These are phyloP conservation scores for Nyctalus aviator DNA, from an alignment of 2,797 vertebrate genomes.

Conservation along the genomic window DNA sequence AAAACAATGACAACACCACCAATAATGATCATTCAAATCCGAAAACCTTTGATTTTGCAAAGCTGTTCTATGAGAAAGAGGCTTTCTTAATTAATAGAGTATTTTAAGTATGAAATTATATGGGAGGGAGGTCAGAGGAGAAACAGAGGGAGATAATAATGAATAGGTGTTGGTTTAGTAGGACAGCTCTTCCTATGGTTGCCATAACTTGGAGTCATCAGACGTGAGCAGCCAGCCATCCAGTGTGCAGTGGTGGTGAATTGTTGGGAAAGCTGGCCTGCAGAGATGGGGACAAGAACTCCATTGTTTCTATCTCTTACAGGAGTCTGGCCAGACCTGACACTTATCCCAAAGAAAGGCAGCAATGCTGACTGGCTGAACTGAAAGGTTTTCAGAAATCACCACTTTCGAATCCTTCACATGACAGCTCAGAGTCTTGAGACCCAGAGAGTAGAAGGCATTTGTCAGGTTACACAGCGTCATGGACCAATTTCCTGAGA, in stretches of 20 bases:
- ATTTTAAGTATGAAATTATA: background rate
- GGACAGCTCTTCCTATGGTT: fast-evolving
- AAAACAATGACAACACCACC: background rate
- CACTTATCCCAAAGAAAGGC: background rate
- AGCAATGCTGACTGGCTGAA: background rate
- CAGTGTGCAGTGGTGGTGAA: too few species aligned
- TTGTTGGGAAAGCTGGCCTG: background rate
- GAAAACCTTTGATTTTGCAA: background rate
- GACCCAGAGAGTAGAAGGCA: background rate
- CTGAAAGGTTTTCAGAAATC: background rate
- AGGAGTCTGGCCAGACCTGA: background rate
- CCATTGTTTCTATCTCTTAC: background rate
- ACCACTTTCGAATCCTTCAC: background rate
- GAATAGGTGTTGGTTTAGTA: background rate
- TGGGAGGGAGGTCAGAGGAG: constrained; percentile 53
- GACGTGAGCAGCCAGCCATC: background rate
- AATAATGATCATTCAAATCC: background rate
- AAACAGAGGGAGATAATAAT: constrained; percentile 76
- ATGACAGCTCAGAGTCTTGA: background rate
- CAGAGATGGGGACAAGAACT: constrained; percentile 37
- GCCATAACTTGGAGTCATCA: background rate
- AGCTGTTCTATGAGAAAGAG: background rate
- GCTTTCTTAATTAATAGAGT: background rate
- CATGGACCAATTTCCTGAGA: background rate
- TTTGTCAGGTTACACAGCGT: background rate